Base-by-base conservation (phyloP, 2,888 invertebrate genomes). In the Dryomyza anilis region DNA sequence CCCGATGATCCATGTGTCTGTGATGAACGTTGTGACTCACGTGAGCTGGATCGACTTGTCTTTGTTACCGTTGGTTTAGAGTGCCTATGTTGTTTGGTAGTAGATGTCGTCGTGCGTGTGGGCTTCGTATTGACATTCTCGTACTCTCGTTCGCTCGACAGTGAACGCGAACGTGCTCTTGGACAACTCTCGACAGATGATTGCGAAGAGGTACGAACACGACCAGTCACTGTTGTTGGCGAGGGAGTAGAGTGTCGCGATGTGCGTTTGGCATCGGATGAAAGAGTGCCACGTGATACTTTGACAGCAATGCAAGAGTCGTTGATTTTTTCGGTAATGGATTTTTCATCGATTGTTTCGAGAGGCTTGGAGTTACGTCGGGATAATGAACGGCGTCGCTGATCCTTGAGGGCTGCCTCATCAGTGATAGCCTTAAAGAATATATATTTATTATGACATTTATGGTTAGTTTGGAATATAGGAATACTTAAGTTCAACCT, bases 401-500 rank as follows among this genome's bases (percentile, higher is more conserved):
- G 77, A 75, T 82, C 81, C 71, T 82, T 83, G 66, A 78, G 73
- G 29, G 79, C 78, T 19, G 81, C 79, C 64, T 86, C 87, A 70
- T 86, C 86, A 14, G 85, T 85, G 21, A 87, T 86, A 25, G 86
- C 86, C 82, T 86, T 75, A n/a, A 25, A 56, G 8, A 25, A 1
- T 30, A 27, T 5, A n/a, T n/a, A 59, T 25, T 25, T 14, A 43
- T 2, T 10, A 1, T 25, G 3, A 10, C 6, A 36, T 19, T 39
- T 10, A 8, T 8, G 2, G 19, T 45, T 50, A n/a, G n/a, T n/a
- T n/a, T n/a, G n/a, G n/a, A n/a, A n/a, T n/a, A n/a, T n/a, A n/a
- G n/a, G n/a, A n/a, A n/a, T n/a, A n/a, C n/a, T n/a, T n/a, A n/a
- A n/a, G n/a, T n/a, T 14, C 27, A 7, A 19, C 29, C 8, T 25